These are phyloP conservation scores for Lathamus discolor DNA, from an alignment of 2,113 vertebrate genomes.

Conservation along the genomic window DNA sequence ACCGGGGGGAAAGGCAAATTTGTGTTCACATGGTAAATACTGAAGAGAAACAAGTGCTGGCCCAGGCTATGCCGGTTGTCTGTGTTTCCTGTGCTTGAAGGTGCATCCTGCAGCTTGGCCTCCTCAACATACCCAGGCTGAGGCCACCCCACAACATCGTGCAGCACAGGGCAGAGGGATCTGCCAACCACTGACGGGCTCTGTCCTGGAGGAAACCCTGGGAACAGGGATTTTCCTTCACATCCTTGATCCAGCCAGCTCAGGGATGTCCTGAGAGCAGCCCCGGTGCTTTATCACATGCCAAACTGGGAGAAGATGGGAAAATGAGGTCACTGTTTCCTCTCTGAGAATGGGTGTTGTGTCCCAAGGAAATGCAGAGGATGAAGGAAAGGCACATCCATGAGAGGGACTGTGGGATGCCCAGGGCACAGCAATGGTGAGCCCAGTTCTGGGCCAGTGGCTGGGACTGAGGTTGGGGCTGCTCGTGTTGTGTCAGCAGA, in stretches of 20 bases:
- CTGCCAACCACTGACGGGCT: not conserved
- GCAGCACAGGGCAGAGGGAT: not conserved
- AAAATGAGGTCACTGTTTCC: not conserved
- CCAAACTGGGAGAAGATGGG: not conserved
- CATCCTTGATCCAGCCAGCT: fast-evolving
- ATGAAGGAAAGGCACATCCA: not conserved
- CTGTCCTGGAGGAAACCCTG: not conserved
- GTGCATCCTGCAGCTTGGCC: not conserved
- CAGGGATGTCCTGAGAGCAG: not conserved
- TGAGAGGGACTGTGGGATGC: fast-evolving
- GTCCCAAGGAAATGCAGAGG: not conserved
- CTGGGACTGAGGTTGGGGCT: not conserved
- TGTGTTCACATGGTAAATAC: not conserved
- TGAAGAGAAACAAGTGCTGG: not conserved
- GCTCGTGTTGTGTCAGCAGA: not conserved
- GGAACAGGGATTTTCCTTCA: not conserved
- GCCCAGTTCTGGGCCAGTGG: not conserved
- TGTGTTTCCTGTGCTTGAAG: not conserved
- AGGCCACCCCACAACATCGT: fast-evolving
- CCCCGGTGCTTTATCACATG: not conserved
- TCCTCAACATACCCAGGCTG: not conserved
- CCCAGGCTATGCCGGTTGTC: no score
- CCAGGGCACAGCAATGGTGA: not conserved
- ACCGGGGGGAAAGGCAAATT: not conserved
- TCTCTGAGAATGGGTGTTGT: not conserved